These are phyloP conservation scores for Corydoras maculifer DNA, from an alignment of 2,113 vertebrate species.

Conservation along the genomic window DNA sequence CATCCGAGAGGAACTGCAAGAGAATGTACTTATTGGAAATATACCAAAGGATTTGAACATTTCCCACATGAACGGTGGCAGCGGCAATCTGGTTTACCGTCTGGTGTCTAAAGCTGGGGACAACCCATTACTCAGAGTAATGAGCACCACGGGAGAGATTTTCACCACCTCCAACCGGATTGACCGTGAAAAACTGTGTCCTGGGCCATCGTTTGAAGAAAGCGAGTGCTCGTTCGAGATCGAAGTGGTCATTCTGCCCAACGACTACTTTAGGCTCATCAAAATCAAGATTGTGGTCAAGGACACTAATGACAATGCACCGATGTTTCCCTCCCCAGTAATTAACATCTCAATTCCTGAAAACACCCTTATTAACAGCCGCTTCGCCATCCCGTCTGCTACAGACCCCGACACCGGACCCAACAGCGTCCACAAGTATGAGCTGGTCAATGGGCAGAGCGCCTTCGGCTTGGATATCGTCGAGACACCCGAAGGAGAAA, in stretches of 20 bases:
- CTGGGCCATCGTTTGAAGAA: slow-evolving; percentile 85
- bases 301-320: slow-evolving; percentile 98
- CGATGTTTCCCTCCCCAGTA: slow-evolving; percentile 97
- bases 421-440: slow-evolving; percentile 94
- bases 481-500: slow-evolving; percentile 96
- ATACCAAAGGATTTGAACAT: slow-evolving; percentile 99
- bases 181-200: slow-evolving; percentile 94
- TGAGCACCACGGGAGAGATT: slow-evolving; percentile 92
- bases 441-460: slow-evolving; percentile 91
- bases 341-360: slow-evolving; percentile 99
- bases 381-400: slow-evolving; percentile 94
- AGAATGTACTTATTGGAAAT: slow-evolving; percentile 97
- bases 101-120: slow-evolving; percentile 97
- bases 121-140: slow-evolving; percentile 89
- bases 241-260: slow-evolving; percentile 96
- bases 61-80: slow-evolving; percentile 88
- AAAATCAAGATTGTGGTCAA: slow-evolving; percentile 92
- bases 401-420: slow-evolving; percentile 96
- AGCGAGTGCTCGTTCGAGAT: slow-evolving; percentile 97
- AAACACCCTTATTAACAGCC: slow-evolving; percentile 96
- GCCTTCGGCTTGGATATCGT: slow-evolving; percentile 91
- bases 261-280: slow-evolving; percentile 80
- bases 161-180: slow-evolving; percentile 95
- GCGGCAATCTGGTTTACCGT: slow-evolving; percentile 92
- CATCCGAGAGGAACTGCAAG: slow-evolving; percentile 95